Evolutionary conservation across 2,113 vertebrate species (phyloP).

Genomic region (Canis aureus): DNA sequence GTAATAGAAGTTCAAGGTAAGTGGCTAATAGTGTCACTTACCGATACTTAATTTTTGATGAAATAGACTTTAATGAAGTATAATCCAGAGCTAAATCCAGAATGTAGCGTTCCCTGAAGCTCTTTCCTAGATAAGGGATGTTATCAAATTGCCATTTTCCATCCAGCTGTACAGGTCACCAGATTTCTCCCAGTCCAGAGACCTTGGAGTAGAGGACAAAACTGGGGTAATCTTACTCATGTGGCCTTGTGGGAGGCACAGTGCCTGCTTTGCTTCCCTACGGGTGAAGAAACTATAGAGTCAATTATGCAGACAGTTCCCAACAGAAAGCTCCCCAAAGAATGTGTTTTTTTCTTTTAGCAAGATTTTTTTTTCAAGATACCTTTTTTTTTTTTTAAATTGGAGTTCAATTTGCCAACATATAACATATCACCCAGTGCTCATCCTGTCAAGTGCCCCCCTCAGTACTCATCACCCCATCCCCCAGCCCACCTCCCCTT

Average conservation of each 20-base stretch:
- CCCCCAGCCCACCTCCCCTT: too few species aligned
- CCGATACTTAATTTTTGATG: not conserved
- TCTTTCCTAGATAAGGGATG: not conserved
- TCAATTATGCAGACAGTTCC: not conserved
- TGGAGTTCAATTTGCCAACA: too few species aligned
- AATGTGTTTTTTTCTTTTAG: not conserved
- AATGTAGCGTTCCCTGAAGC: not conserved
- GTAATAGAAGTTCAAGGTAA: not conserved
- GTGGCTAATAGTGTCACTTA: not conserved
- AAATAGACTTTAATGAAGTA: not conserved
- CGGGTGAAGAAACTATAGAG: not conserved
- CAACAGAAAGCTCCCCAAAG: not conserved
- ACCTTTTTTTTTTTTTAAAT: too few species aligned
- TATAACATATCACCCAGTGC: too few species aligned
- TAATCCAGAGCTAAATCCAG: not conserved
- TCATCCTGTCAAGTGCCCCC: too few species aligned
- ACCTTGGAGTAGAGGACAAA: not conserved
- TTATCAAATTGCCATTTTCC: not conserved
- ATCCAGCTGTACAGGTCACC: not conserved
- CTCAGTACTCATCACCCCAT: too few species aligned
- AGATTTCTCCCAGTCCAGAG: not conserved
- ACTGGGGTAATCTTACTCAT: not conserved
- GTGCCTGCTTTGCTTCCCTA: not conserved
- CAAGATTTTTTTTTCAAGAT: too few species aligned
- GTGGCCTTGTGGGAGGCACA: not conserved